Evolutionary conservation across 2,113 vertebrate genomes (phyloP).

Genomic region (Bufo gargarizans): DNA sequence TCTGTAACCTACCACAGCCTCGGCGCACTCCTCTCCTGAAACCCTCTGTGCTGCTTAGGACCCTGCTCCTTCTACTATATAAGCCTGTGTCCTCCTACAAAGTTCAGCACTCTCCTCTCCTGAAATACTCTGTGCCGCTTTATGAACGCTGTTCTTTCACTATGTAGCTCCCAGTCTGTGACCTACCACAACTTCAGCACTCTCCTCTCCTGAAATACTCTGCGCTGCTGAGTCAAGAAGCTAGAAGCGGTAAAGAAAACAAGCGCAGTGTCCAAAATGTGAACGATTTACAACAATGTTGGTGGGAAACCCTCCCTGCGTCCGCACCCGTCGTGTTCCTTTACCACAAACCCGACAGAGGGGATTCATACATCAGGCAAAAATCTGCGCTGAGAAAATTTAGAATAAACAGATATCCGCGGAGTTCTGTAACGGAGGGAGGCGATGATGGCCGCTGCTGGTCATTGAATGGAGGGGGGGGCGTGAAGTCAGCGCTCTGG

Average conservation of each 20-base stretch:
- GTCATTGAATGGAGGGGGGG: background rate
- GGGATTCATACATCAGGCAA: background rate
- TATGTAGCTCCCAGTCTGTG: no score
- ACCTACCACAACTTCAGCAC: no score
- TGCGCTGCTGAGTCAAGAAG: background rate
- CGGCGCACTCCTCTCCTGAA: no score
- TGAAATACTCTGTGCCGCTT: background rate
- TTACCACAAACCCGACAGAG: background rate
- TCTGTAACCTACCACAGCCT: no score
- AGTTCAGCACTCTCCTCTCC: background rate
- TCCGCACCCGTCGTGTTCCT: background rate
- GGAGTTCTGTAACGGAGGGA: background rate
- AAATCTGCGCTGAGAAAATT: background rate
- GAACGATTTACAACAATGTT: background rate
- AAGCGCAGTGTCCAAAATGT: background rate
- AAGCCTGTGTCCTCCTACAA: no score
- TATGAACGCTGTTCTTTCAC: no score
- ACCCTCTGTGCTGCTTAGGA: no score
- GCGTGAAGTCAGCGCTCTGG: background rate
- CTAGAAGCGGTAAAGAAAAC: background rate
- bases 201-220: background rate
- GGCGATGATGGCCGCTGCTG: background rate
- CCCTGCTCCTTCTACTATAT: no score
- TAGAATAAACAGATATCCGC: background rate
- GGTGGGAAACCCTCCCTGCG: background rate